Conservation (phyloP, 2,797 vertebrate genomes). For the Argentina silus region DNA sequence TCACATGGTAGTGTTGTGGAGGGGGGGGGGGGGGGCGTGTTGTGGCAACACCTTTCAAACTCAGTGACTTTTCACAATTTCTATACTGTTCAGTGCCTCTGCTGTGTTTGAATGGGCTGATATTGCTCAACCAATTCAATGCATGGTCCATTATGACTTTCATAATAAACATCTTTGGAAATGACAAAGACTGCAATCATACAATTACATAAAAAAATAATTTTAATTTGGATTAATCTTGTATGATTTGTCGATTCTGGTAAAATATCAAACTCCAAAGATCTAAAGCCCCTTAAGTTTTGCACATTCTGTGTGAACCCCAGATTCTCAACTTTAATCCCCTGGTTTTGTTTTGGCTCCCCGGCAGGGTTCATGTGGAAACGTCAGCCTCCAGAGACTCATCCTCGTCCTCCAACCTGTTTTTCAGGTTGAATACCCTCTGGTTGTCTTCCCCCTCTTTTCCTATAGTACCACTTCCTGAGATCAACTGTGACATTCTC, state of each 20-base stretch:
- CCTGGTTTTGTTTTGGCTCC: too few relatives aligned
- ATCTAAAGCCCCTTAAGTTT: too few relatives aligned
- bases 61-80: neutral
- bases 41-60: neutral
- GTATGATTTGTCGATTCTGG: neutral
- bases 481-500: conserved; percentile 1
- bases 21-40: neutral
- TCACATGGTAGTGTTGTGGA: neutral
- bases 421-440: neutral
- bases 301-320: too few relatives aligned
- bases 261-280: too few relatives aligned
- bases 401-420: too few relatives aligned
- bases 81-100: conserved; percentile 3
- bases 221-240: neutral
- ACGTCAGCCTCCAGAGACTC: too few relatives aligned
- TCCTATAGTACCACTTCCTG: neutral
- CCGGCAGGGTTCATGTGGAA: too few relatives aligned
- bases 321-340: too few relatives aligned
- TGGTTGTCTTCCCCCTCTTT: neutral
- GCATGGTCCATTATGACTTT: neutral
- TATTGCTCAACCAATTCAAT: neutral
- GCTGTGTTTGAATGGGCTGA: neutral
- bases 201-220: neutral
- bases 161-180: too few relatives aligned
- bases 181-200: too few relatives aligned